Base-by-base conservation (phyloP, 2,888 invertebrate genomes). In the Venusia cambrica region DNA sequence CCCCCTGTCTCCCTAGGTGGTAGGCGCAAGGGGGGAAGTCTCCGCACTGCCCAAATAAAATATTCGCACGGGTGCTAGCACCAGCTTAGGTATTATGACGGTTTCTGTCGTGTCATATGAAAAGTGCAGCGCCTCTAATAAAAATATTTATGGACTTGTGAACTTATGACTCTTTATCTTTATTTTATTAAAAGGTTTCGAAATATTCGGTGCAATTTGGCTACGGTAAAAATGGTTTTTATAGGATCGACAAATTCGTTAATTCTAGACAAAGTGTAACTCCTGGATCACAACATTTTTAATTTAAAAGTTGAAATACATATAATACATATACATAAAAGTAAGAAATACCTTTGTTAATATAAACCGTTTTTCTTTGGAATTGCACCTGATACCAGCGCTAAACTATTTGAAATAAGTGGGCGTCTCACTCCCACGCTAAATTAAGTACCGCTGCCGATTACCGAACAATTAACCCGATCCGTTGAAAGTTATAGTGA, bases 11-110 rank as follows among this genome's bases (percentile, higher is more conserved):
- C 9, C 30, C 44, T 51, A 52, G 59, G 45, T 58, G 66, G 71
- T 76, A 77, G 80, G 78, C 78, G 62, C 64, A 73, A 75, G 77
- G 75, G 59, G 58, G 64, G 52, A 51, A 53, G 66, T 57, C 74
- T 71, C 75, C 64, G 62, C 60, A 72, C 80, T 81, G 83, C 76
- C 84, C 85, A 85, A 85, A 85, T 85, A 85, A 83, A 81, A 83
- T 80, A 84, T 81, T 81, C 78, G 75, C 68, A 70, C 69, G 48
- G 54, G 52, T 50, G 54, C 48, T 38, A 48, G 69, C 67, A 68
- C 68, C 61, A 71, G 67, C 69, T 75, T 72, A 72, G 66, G 71
- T 67, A n/a, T n/a, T n/a, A 62, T 74, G 76, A 76, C 74, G 68
- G 66, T 51, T 48, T 51, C 55, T 67, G 62, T 67, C 64, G 63